Evolutionary conservation across 2,888 invertebrate species (phyloP).

Genomic region (Trilocha varians): DNA sequence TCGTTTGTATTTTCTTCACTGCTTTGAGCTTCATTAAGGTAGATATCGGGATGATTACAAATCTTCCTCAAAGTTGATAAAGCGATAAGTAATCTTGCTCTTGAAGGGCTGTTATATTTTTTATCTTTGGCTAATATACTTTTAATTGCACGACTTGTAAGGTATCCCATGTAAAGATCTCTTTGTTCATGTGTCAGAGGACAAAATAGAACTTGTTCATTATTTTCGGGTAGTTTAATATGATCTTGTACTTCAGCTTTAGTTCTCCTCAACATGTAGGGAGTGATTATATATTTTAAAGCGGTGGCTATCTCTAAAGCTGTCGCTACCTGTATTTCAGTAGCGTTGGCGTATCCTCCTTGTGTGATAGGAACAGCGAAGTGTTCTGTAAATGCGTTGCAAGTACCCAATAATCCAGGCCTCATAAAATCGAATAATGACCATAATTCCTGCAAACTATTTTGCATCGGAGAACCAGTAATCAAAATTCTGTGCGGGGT

Average conservation of each 20-base stretch:
- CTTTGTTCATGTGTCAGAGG: slow-evolving; percentile 88
- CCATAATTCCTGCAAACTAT: slow-evolving; percentile 93
- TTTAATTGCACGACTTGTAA: slow-evolving; percentile 71
- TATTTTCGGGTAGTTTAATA: slow-evolving; percentile 88
- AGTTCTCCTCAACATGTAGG: slow-evolving; percentile 88
- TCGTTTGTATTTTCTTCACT: slow-evolving; percentile 53
- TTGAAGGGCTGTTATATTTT: slow-evolving; percentile 65
- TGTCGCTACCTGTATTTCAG: slow-evolving; percentile 86
- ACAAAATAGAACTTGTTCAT: slow-evolving; percentile 95
- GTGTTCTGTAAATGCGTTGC: slow-evolving; percentile 87
- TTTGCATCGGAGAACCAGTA: slow-evolving; percentile 95
- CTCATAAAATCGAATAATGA: slow-evolving; percentile 94
- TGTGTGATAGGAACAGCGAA: slow-evolving; percentile 92
- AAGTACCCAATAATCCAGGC: slow-evolving; percentile 90
- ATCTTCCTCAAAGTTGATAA: slow-evolving; percentile 86
- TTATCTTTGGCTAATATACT: slow-evolving; percentile 72
- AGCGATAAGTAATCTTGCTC: slow-evolving; percentile 82
- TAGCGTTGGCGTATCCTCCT: slow-evolving; percentile 93
- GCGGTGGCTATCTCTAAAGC: slow-evolving; percentile 92
- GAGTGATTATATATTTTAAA: slow-evolving; percentile 88
- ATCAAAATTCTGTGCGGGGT: slow-evolving; percentile 89
- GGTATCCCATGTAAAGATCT: slow-evolving; percentile 81
- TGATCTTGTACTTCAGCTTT: slow-evolving; percentile 89
- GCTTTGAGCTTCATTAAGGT: slow-evolving; percentile 78
- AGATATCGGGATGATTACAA: slow-evolving; percentile 92